Conservation (phyloP, 2,797 vertebrate species). For the Parauchenoglanis ngamensis region DNA sequence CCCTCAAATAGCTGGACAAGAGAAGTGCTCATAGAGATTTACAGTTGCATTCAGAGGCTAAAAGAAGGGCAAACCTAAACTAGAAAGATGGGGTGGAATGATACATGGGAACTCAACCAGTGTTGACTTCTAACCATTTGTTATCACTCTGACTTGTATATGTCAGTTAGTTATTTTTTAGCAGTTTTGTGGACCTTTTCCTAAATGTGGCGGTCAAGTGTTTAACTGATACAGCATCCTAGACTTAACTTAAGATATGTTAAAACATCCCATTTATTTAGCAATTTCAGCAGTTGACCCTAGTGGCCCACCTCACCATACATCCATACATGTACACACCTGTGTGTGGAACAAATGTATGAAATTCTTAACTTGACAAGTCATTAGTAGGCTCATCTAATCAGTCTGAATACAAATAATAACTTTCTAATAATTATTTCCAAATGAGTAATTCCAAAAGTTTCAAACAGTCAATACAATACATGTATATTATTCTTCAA, state of each 20-base stretch:
- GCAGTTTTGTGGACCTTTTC: background rate
- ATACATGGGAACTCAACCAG: constrained; percentile 21
- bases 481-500: background rate
- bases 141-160: constrained; percentile 39
- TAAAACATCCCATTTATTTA: background rate
- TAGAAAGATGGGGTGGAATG: constrained; percentile 25
- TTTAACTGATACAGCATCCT: constrained; percentile 1
- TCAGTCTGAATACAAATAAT: background rate
- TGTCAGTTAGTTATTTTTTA: constrained; percentile 1
- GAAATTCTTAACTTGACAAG: background rate
- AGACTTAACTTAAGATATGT: background rate
- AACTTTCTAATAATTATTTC: background rate
- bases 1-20: constrained; percentile 35
- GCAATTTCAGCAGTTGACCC: background rate
- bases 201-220: background rate
- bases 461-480: background rate
- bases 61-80: constrained; percentile 15
- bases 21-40: constrained; percentile 47
- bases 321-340: background rate
- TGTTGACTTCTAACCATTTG: constrained; percentile 49
- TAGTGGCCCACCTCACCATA: background rate
- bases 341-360: background rate
- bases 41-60: constrained; percentile 24
- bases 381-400: background rate
- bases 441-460: background rate